Evolutionary conservation across 2,113 vertebrate genomes (phyloP), one percentile per base, ranked within the genome.

Genomic region (Chiloscyllium plagiosum): DNA sequence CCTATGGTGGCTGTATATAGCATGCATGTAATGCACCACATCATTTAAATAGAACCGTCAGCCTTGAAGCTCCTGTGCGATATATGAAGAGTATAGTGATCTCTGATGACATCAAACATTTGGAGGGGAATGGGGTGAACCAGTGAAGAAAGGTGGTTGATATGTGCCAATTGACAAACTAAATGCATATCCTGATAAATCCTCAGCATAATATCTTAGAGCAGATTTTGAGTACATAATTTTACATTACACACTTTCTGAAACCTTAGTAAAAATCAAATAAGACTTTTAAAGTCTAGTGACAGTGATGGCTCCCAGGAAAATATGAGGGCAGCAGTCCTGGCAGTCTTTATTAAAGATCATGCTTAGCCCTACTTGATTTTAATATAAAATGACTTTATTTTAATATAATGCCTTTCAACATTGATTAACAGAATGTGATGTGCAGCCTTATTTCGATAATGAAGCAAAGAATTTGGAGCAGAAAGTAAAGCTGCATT

Each of bases 321-420:
- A 96, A n/a, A 50, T 2, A 29, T 65, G 95, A 96, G 78, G 50
- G 69, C 96, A 95, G 86, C 96, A 96, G 96, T 78, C 96, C 90
- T 94, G 96, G 94, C 80, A 96, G 96, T 61, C 26, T 95, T 90
- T 86, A 96, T 37, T 96, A 96, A 96, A 96, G 94, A n/a, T 56
- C 90, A 85, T 94, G 95, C 0, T 70, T 0, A 72, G n/a, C 65
- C 89, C 37, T 37, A 50, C 72, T 96, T 96, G 96, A 97, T 96
- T 96, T 96, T 97, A 96, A 97, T 97, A 89, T 83, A 95, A 97
- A 96, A 96, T 95, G 94, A 97, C 96, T 96, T 56, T 0, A 0
- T 94, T 97, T 97, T 96, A 96, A 97, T 92, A 96, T 93, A 89
- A 96, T 96, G 52, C 94, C 66, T 96, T 97, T 97, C 95, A 96